phyloP scores from a whole-genome alignment of 2,888 invertebrate species.

The Drosophila mercatorum region DNA sequence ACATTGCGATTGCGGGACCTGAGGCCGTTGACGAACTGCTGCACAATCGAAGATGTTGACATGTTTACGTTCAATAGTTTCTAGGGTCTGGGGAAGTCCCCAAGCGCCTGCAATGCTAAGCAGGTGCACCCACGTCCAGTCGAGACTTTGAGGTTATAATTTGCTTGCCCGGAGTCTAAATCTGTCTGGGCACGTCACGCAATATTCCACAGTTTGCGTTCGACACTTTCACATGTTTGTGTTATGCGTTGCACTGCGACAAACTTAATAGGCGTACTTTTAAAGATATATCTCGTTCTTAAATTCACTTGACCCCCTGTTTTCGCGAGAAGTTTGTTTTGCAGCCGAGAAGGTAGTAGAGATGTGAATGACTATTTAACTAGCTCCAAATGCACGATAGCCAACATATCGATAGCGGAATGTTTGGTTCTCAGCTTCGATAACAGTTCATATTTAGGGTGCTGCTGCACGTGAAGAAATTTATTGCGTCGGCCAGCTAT shows the following conservation, averaged over 20 bases:
- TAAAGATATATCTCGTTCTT: slow-evolving; percentile 4
- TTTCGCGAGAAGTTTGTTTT: slow-evolving; percentile 56
- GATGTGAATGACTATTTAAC: slow-evolving; percentile 31
- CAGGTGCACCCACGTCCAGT: slow-evolving; percentile 70
- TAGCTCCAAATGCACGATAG: slow-evolving; percentile 14
- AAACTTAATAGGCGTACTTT: slow-evolving; percentile 14
- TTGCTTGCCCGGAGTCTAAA: slow-evolving; percentile 53
- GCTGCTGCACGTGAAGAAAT: not conserved
- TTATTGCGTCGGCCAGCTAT: not conserved
- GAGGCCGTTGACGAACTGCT: slow-evolving; percentile 93
- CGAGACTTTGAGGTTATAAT: slow-evolving; percentile 70
- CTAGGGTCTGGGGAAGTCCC: slow-evolving; percentile 26
- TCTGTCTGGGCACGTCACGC: slow-evolving; percentile 39
- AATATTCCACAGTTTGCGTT: slow-evolving; percentile 35
- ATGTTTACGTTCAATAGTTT: slow-evolving; percentile 48
- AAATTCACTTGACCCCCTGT: slow-evolving; percentile 40
- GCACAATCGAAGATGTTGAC: slow-evolving; percentile 87
- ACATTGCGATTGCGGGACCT: slow-evolving; percentile 95
- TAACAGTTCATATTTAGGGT: not conserved
- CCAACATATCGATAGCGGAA: slow-evolving; percentile 22
- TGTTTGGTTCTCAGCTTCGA: slow-evolving; percentile 5
- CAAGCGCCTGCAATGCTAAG: slow-evolving; percentile 37
- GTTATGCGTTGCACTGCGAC: slow-evolving; percentile 13
- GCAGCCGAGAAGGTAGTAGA: slow-evolving; percentile 57
- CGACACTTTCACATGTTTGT: slow-evolving; percentile 53